Base-by-base conservation (phyloP, 2,797 vertebrate genomes). In the Hemibagrus guttatus region DNA sequence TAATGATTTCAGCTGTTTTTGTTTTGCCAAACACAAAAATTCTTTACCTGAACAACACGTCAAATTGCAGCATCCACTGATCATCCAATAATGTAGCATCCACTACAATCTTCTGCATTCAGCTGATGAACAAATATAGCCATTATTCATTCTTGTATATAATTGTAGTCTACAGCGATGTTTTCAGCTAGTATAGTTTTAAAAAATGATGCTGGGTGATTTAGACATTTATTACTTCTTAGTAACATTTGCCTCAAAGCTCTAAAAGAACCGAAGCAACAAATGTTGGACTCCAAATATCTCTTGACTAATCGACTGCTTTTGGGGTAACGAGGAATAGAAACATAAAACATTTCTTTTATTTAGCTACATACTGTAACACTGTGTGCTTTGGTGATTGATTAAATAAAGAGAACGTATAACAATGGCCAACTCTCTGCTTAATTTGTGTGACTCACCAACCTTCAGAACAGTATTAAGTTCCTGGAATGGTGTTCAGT, bases 1-100 rank as follows among this genome's bases (percentile, higher is more conserved):
- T 16, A 81, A n/a, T 7, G 31, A 80, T 61, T 80, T 35, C 31
- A 39, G n/a, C n/a, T 14, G n/a, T 39, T 87, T 87, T 74, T 86
- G 63, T 69, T 19, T 35, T 35, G 13, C 6, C 75, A 63, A 68
- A 72, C 83, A 81, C 83, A 46, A 71, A 59, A 56, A 6, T 82
- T 35, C 54, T 84, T 74, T 61, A 19, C 59, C 58, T 83, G n/a
- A 31, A 19, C 42, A 59, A 52, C 49, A 64, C 19, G 66, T 85
- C 54, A 61, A 42, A 59, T 17, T 46, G 79, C 63, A 39, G 0
- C n/a, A 56, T 49, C 17, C 21, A 61, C 39, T 26, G 4, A 39
- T 1, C 35, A 39, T 39, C 35, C 35, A 39, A 39, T 39, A 39
- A 39, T 39, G 35, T 39, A 39, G 35, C 4, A 4, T 39, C 35